Percentiles rank a stretch among this genome's conserved stretches.
Evolutionary conservation across 2,888 invertebrate species (phyloP).

Genomic region (Helleia helle): DNA sequence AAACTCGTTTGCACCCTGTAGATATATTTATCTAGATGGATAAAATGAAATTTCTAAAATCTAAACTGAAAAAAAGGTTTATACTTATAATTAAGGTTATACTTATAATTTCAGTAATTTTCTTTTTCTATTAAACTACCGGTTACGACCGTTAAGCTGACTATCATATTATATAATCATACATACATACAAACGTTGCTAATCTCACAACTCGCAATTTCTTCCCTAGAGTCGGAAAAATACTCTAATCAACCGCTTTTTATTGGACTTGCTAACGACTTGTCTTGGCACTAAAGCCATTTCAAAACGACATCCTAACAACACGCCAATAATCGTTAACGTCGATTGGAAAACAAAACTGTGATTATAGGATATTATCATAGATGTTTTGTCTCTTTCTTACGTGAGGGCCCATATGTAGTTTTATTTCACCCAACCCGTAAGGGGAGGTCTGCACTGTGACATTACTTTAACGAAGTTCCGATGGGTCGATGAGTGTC

Average conservation of each 20-base stretch:
- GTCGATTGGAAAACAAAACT: conserved; percentile 80
- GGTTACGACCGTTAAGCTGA: too few species aligned
- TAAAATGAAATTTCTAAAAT: too few species aligned
- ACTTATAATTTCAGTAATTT: too few species aligned
- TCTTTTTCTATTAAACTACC: too few species aligned
- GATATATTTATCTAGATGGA: too few species aligned
- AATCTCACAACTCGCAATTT: not conserved
- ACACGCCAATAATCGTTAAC: conserved; percentile 79
- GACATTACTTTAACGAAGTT: conserved; percentile 72
- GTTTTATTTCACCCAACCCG: conserved; percentile 41
- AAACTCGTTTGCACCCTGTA: too few species aligned
- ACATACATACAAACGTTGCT: too few species aligned
- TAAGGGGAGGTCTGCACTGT: conserved; percentile 57
- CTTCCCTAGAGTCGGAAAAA: not conserved
- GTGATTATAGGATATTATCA: conserved; percentile 76
- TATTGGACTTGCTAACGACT: conserved; percentile 68
- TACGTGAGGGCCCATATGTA: conserved; percentile 26
- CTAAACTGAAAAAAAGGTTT: too few species aligned
- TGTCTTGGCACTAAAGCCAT: conserved; percentile 66
- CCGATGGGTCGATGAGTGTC: conserved; percentile 49
- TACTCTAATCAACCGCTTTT: conserved; percentile 42
- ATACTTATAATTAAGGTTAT: too few species aligned
- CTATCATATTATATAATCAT: too few species aligned
- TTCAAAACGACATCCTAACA: conserved; percentile 72
- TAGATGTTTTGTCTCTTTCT: conserved; percentile 36